Evolutionary conservation across 2,888 invertebrate genomes (phyloP), one percentile per base, ranked within the genome.

Genomic region (Drosophila lacicola): DNA sequence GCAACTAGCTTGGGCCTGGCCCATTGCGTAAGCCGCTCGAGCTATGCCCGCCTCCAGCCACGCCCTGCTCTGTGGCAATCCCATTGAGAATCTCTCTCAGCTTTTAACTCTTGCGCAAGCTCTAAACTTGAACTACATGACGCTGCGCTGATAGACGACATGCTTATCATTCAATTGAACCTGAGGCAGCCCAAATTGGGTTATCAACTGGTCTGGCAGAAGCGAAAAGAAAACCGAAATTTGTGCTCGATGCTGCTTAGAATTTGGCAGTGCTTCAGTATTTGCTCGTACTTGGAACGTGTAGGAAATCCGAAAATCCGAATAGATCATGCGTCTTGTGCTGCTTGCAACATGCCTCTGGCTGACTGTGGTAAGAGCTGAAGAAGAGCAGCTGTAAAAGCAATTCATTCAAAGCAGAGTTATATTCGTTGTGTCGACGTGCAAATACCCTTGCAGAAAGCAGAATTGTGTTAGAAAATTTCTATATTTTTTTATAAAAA

Each of bases 91-190:
- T 79, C 65, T 37, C 47, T 49, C 41, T 0, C 47, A 70, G 70
- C 70, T 50, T 42, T 74, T 49, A 70, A 65, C 14, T 65, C 49
- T 72, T 80, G 68, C 78, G 63, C 58, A 78, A 75, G 45, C 61
- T 29, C 53, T 75, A 74, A 87, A 82, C 89, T 89, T 84, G 85
- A 89, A 84, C 74, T 66, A 65, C 45, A 55, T 46, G 54, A 55
- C 51, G 36, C 4, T 8, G 11, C 25, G 44, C 70, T 75, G 76
- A 76, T 76, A 79, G 51, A 33, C 10, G 14, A n/a, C 6, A 11
- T 41, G 25, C 56, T 61, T 61, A 55, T 56, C 51, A 33, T 34
- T 21, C 11, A 10, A 39, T 11, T 80, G 68, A 88, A 80, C 77
- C 66, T 76, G 64, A 44, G 54, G 33, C 53, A 68, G 54, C 8